Evolutionary conservation across 2,113 vertebrate species (phyloP).

Genomic region (Columba janthina): DNA sequence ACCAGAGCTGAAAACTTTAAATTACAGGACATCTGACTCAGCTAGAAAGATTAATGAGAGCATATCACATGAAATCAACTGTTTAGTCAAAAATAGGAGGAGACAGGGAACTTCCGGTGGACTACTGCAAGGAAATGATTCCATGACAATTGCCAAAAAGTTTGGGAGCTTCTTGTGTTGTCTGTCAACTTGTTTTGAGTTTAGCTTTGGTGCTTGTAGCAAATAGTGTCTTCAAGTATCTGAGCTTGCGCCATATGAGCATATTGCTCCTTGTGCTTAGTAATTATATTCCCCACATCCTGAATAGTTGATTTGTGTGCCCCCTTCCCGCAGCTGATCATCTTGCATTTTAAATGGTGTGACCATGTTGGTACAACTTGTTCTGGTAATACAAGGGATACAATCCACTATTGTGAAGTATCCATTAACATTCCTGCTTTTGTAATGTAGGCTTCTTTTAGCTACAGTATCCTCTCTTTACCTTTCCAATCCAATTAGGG

Average conservation of each 20-base stretch:
- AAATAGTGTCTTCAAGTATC: not conserved
- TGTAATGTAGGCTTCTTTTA: not conserved
- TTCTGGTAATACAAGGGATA: not conserved
- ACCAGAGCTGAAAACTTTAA: not conserved
- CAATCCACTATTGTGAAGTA: not conserved
- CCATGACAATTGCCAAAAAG: not conserved
- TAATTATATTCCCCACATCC: not conserved
- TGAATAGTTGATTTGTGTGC: not conserved
- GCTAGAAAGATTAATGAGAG: not conserved
- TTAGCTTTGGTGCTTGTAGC: not conserved
- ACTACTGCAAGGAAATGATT: not conserved
- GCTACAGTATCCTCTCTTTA: not conserved
- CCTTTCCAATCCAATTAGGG: conserved; percentile 26
- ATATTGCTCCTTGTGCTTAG: not conserved
- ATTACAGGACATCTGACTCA: not conserved
- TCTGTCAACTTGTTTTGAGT: not conserved
- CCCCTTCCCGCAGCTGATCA: not conserved
- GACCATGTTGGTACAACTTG: not conserved
- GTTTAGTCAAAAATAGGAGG: not conserved
- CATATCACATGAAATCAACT: not conserved
- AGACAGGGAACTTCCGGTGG: not conserved
- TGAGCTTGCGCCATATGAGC: not conserved
- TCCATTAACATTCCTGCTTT: conserved; percentile 20
- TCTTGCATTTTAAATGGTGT: not conserved
- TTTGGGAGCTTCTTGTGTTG: not conserved